Evolutionary conservation across 2,888 invertebrate genomes (phyloP).

Genomic region (Philonicus albiceps): DNA sequence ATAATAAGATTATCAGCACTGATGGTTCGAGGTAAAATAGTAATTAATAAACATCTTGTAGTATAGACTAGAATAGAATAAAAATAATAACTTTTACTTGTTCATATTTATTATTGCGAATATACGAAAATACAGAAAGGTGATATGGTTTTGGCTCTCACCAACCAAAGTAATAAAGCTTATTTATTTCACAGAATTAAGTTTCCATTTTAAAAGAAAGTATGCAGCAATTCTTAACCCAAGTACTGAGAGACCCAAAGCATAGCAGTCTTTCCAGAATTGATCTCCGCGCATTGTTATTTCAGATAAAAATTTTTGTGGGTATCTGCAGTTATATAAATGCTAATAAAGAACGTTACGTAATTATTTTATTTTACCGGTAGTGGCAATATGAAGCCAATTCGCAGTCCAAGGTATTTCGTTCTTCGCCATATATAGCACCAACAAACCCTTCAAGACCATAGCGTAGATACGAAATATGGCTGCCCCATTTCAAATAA

Average conservation of each 20-base stretch:
- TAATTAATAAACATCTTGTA: no score
- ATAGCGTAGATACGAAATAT: conserved; percentile 89
- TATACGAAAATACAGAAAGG: background rate
- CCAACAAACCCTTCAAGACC: conserved; percentile 87
- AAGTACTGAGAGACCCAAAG: conserved; percentile 74
- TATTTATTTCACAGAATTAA: conserved; percentile 64
- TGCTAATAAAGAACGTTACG: background rate
- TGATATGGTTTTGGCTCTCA: background rate
- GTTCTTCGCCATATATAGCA: conserved; percentile 83
- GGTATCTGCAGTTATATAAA: conserved; percentile 66
- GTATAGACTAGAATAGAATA: no score
- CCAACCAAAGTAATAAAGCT: conserved; percentile 41
- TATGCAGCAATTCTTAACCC: conserved; percentile 73
- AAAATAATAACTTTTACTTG: no score
- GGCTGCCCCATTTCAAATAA: conserved; percentile 90
- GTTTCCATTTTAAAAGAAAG: conserved; percentile 79
- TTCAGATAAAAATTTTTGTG: conserved; percentile 80
- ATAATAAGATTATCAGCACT: no score
- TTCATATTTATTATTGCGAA: no score
- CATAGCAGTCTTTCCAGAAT: conserved; percentile 84
- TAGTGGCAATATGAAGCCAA: conserved; percentile 81
- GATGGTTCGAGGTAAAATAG: no score
- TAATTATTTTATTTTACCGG: conserved; percentile 61
- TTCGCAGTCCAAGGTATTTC: conserved; percentile 78
- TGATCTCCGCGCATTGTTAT: conserved; percentile 82